Evolutionary conservation across 2,888 invertebrate species (phyloP), one percentile per base, ranked within the genome.

Genomic region (Odontocerum albicorne): DNA sequence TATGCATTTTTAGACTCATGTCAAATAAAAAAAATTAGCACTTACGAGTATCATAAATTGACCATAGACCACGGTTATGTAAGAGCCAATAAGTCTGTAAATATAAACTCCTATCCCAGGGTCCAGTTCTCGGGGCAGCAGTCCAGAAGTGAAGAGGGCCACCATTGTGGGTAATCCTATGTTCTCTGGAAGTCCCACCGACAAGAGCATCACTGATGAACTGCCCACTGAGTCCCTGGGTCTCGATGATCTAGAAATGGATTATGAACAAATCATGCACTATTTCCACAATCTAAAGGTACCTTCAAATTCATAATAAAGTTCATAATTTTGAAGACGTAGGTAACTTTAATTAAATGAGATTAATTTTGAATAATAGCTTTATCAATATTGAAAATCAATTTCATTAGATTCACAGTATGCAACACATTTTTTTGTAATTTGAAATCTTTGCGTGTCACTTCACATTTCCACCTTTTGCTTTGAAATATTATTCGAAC

Each of bases 261-360:
- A 96, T 77, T 96, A 96, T 77, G 94, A 96, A 72, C 94, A 96
- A 81, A 91, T 97, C 74, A 92, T 96, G 92, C 91, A 95, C 72
- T 96, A 96, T 77, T 96, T 97, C 82, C 94, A 96, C 81, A 96
- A 94, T 82, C 83, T 97, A 70, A 96, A 96, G 84, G 94, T 94
- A 82, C 64, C 51, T 49, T 46, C 33, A 31, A 38, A 15, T 38
- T 16, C 10, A 16, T 46, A 20, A 35, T 35, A 21, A 17, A 17
- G 32, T 10, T 6, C 4, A 32, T 32, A 45, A n/a, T 45, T 43
- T 4, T 15, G 22, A 4, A 2, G 15, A 20, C 20, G 8, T 15
- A 4, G 4, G 10, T 10, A 15, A 10, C 17, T 8, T 12, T 15
- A 13, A 8, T 10, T n/a, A 10, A 12, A 12, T 13, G 6, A 12